A percentile compares a stretch with the other conserved stretches of the same genome.
phyloP scores from a whole-genome alignment of 2,797 vertebrate species.

The Euphonia xanthogaster region DNA sequence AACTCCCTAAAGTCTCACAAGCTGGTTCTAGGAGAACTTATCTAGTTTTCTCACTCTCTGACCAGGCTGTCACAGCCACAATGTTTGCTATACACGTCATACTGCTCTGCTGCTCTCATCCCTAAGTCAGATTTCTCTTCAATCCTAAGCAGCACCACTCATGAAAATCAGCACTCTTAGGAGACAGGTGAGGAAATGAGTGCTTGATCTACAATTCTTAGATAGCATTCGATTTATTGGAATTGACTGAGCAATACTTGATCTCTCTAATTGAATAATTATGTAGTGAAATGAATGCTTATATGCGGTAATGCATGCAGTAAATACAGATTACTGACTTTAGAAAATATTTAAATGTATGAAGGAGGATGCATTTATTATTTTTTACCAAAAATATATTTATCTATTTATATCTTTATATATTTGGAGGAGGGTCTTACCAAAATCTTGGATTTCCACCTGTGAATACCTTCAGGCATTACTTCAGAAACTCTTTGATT shows the following conservation, averaged over 20 bases:
- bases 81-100: neutral
- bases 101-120: neutral
- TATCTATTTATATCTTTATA: neutral
- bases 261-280: neutral
- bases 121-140: neutral
- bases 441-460: neutral
- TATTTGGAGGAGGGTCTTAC: neutral
- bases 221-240: neutral
- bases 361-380: neutral
- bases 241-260: neutral
- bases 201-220: neutral
- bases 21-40: neutral
- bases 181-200: neutral
- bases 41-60: neutral
- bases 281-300: neutral
- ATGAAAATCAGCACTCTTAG: neutral
- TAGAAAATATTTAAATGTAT: neutral
- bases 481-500: slow-evolving; percentile 21
- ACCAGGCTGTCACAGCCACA: neutral
- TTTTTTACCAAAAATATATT: neutral
- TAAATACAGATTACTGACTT: neutral
- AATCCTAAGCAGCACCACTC: neutral
- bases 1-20: neutral
- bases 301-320: neutral
- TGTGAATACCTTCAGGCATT: neutral